Percentiles rank a stretch among this genome's conserved stretches.
phyloP scores from a whole-genome alignment of 1,140 invertebrate species.

The Helicorthomorpha holstii region DNA sequence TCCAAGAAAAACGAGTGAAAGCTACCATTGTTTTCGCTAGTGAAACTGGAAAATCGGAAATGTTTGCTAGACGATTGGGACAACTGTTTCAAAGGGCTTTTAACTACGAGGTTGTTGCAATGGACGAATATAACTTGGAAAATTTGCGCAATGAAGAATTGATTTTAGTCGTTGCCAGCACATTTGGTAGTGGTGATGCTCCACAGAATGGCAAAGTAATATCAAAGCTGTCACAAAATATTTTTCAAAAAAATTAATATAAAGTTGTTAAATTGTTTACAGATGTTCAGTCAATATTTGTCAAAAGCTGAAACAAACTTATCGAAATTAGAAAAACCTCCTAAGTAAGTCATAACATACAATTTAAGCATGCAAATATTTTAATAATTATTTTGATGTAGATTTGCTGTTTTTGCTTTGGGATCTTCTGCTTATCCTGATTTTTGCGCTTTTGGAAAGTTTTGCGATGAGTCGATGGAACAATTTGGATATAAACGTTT shows the following conservation, averaged over 20 bases:
- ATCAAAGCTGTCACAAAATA: no score
- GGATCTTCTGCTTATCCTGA: conserved; percentile 28
- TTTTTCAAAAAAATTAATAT: no score
- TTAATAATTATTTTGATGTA: no score
- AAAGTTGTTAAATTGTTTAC: no score
- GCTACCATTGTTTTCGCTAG: conserved; percentile 86
- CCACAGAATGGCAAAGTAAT: conserved; percentile 26
- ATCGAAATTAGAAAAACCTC: no score
- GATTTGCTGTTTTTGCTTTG: conserved; percentile 26
- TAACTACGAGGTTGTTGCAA: conserved; percentile 51
- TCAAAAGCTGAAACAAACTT: no score
- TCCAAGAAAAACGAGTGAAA: conserved; percentile 79
- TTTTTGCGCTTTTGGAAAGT: conserved; percentile 26
- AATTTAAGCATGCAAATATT: no score
- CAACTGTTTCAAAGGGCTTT: conserved; percentile 86
- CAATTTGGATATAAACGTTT: conserved; percentile 18
- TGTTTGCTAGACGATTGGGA: conserved; percentile 78
- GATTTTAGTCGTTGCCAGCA: conserved; percentile 23
- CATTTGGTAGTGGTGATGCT: conserved; percentile 27
- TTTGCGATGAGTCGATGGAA: conserved; percentile 21
- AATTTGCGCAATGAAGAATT: conserved; percentile 19
- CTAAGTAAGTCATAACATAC: no score
- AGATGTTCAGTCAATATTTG: no score
- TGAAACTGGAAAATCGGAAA: conserved; percentile 86
- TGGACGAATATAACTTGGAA: conserved; percentile 22